Evolutionary conservation across 2,888 invertebrate species (phyloP), one percentile per base, ranked within the genome.

Genomic region (Eledone cirrhosa): DNA sequence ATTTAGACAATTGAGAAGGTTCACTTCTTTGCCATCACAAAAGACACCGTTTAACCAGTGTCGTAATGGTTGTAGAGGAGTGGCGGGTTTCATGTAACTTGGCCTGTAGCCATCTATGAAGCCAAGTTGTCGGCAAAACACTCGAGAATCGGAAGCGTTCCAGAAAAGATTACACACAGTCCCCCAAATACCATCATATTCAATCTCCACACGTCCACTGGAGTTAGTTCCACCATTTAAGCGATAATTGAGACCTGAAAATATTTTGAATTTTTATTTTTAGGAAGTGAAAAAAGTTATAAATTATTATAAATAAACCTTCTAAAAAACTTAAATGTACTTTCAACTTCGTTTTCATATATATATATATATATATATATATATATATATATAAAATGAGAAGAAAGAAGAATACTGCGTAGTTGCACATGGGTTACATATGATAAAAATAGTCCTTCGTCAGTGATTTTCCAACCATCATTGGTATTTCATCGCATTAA

Each of bases 141-240:
- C 88, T 22, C 81, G 80, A 3, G 88, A 85, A 80, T 88, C 86
- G 0, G 84, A 81, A 11, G 84, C 81, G 67, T 84, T 84, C 87
- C 87, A 89, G 0, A 84, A 84, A 82, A 86, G 83, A 29, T 86
- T 82, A 79, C 89, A 89, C 0, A 89, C 84, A 22, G 85, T 83
- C 0, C 88, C 88, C 84, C 85, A 86, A 0, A 80, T 78, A 11
- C 86, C 87, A 48, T 86, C 86, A 74, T 86, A 86, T 22, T 84
- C 83, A n/a, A 89, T 85, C 80, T 88, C 88, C 11, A 88, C 88
- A 14, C 89, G 83, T 0, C 89, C 89, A n/a, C 83, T 80, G 24
- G 83, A 80, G 4, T 77, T 77, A 59, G 41, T 27, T 14, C 87
- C 85, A 11, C 84, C 85, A 16, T 77, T 78, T 19, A 87, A 77